These are phyloP conservation scores for Paraescarpia echinospica DNA, from an alignment of 1,140 invertebrate genomes.

Conservation along the genomic window DNA sequence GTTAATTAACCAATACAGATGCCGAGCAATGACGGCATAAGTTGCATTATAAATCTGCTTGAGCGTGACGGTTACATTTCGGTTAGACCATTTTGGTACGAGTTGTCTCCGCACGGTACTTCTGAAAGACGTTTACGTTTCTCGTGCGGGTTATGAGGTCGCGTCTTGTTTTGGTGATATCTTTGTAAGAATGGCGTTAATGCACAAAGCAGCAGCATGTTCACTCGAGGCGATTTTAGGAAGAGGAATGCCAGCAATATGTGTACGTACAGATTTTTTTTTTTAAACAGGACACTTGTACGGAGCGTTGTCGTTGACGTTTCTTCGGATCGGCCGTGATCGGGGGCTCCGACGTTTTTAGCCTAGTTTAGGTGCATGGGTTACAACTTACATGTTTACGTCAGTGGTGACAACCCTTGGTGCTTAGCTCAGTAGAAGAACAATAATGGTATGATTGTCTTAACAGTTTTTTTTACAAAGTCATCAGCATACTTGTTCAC, in stretches of 20 bases:
- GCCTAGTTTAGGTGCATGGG: too few species aligned
- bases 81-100: background rate
- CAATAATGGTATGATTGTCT: too few species aligned
- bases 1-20: background rate
- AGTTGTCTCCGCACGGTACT: background rate
- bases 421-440: background rate
- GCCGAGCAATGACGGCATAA: background rate
- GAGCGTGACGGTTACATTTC: too few species aligned
- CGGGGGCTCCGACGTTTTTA: too few species aligned
- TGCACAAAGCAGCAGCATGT: background rate
- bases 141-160: background rate
- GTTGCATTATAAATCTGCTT: background rate
- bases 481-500: background rate
- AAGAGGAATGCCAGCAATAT: background rate
- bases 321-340: too few species aligned
- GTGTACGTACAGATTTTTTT: background rate
- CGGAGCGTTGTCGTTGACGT: background rate
- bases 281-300: background rate
- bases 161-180: background rate
- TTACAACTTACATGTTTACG: background rate
- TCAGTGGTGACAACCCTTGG: background rate
- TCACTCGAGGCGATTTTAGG: background rate
- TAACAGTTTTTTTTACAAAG: too few species aligned
- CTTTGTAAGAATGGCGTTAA: background rate
- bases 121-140: background rate